Evolutionary conservation across 2,888 invertebrate species (phyloP).

Genomic region (Drosophila robusta): DNA sequence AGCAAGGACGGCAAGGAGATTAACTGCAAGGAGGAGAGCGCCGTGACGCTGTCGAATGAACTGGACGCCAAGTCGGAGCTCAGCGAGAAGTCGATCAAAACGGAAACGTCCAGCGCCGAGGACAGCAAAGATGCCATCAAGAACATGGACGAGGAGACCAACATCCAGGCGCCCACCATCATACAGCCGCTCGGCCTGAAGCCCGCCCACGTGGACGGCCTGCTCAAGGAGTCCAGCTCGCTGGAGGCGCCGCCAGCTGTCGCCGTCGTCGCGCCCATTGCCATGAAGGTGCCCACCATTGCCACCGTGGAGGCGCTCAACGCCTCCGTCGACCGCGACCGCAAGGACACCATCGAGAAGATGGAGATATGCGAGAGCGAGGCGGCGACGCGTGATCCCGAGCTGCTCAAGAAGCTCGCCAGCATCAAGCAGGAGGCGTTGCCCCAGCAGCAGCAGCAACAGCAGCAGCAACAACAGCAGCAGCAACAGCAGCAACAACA

Average conservation of each 20-base stretch:
- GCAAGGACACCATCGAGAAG: constrained; percentile 78
- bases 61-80: constrained; percentile 84
- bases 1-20: constrained; percentile 85
- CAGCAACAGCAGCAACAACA: constrained; percentile 44
- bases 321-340: constrained; percentile 80
- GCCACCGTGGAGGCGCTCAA: constrained; percentile 80
- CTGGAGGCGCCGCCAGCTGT: constrained; percentile 38
- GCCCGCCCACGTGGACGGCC: constrained; percentile 54
- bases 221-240: constrained; percentile 52
- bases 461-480: constrained; percentile 70
- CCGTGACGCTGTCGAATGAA: constrained; percentile 59
- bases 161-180: constrained; percentile 82
- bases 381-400: constrained; percentile 80
- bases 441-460: constrained; percentile 54
- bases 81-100: constrained; percentile 81
- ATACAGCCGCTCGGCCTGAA: constrained; percentile 53
- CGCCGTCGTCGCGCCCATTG: constrained; percentile 57
- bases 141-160: constrained; percentile 84
- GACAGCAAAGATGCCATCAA: constrained; percentile 81
- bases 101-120: constrained; percentile 63
- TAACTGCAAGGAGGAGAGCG: constrained; percentile 77
- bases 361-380: constrained; percentile 70
- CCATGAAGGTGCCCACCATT: constrained; percentile 82
- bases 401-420: constrained; percentile 84
- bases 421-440: constrained; percentile 84